A percentile compares a stretch with the other conserved stretches of the same genome.
Conservation (phyloP, 2,888 invertebrate species). For the Sthenelais limicola region DNA sequence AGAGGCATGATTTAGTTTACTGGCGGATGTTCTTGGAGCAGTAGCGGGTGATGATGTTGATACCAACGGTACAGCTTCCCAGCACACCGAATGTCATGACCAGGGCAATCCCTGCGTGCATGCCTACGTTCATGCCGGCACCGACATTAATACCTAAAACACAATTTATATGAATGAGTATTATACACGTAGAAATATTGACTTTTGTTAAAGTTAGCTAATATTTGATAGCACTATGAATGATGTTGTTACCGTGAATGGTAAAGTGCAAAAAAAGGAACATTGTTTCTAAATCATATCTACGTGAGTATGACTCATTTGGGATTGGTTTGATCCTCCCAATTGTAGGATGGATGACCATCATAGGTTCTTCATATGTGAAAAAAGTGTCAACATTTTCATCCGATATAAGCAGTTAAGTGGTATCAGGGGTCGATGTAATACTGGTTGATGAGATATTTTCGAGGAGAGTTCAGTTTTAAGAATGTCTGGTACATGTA, state of each 20-base stretch:
- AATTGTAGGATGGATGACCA: no score
- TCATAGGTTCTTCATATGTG: no score
- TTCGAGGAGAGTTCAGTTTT: no score
- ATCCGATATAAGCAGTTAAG: no score
- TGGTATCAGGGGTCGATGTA: no score
- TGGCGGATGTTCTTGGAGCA: slow-evolving; percentile 39
- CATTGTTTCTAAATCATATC: no score
- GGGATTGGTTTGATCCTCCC: no score
- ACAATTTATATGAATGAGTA: not conserved
- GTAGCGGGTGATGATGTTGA: slow-evolving; percentile 44
- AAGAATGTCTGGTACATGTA: no score
- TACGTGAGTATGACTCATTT: no score
- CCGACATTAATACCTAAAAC: slow-evolving; percentile 45
- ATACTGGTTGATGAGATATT: no score
- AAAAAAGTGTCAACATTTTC: no score
- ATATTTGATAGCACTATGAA: not conserved
- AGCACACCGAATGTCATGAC: slow-evolving; percentile 43
- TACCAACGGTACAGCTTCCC: slow-evolving; percentile 38
- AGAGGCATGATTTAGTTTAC: no score
- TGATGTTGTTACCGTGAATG: not conserved
- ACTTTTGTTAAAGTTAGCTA: not conserved
- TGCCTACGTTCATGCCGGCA: slow-evolving; percentile 42
- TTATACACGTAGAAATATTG: not conserved
- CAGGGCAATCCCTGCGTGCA: slow-evolving; percentile 43
- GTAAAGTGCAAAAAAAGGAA: not conserved